phyloP scores from a whole-genome alignment of 2,888 invertebrate genomes.

The Pecten maximus region DNA sequence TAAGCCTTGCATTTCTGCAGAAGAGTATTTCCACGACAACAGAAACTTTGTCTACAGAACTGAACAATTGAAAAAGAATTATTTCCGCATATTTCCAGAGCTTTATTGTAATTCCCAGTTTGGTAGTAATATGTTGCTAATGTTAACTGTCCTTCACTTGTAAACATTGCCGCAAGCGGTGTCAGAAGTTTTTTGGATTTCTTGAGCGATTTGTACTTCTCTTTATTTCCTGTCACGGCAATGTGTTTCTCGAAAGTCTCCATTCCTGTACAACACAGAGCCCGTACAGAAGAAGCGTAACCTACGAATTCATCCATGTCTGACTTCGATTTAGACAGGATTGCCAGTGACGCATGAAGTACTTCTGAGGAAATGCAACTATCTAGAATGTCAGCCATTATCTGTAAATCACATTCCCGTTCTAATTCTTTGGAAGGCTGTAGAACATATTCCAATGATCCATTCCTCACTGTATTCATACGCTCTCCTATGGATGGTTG shows the following conservation, averaged over 20 bases:
- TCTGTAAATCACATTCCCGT: neutral
- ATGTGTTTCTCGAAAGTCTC: neutral
- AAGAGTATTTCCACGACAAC: neutral
- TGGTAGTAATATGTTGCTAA: neutral
- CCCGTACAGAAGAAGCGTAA: neutral
- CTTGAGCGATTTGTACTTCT: neutral
- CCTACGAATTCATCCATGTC: neutral
- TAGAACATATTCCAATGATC: neutral
- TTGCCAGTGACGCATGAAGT: neutral
- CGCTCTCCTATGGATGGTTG: neutral
- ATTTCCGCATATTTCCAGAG: neutral
- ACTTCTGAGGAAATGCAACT: neutral
- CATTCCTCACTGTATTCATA: neutral
- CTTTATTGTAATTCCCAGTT: neutral
- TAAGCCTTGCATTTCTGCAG: neutral
- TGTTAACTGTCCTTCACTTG: neutral
- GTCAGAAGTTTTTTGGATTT: neutral
- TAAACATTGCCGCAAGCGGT: neutral
- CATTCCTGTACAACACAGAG: neutral
- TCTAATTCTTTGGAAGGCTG: neutral
- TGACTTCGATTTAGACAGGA: neutral
- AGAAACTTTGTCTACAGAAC: neutral
- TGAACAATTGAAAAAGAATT: no score
- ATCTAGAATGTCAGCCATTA: neutral
- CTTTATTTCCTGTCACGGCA: neutral